A percentile compares a stretch with the other conserved stretches of the same genome.
Evolutionary conservation across 2,113 vertebrate genomes (phyloP).

Genomic region (Saimiri boliviensis): DNA sequence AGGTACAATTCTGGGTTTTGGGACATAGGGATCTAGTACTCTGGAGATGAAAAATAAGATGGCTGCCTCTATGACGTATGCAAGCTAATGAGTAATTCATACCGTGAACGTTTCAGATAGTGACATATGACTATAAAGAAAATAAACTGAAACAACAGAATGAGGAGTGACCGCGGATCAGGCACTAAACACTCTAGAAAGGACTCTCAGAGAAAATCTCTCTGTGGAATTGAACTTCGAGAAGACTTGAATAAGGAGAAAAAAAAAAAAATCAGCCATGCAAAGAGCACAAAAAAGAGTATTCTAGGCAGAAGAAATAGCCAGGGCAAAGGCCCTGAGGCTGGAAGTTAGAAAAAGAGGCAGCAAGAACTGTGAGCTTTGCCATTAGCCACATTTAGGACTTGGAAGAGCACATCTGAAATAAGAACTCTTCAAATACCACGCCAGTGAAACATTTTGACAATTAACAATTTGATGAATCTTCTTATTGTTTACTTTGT

Average conservation of each 20-base stretch:
- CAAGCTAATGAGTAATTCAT: neutral
- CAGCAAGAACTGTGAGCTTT: neutral
- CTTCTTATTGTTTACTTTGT: neutral
- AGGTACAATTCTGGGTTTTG: neutral
- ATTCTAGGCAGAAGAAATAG: conserved; percentile 22
- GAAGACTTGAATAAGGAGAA: neutral
- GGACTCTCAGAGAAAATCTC: neutral
- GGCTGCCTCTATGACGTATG: neutral
- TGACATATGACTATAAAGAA: neutral
- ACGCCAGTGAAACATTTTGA: neutral
- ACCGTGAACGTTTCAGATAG: neutral
- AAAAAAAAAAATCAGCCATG: neutral
- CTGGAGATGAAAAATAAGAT: neutral
- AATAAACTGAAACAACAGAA: neutral
- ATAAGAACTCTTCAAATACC: neutral
- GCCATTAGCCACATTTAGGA: neutral
- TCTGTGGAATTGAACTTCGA: conserved; percentile 18
- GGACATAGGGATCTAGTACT: neutral
- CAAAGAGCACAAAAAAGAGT: neutral
- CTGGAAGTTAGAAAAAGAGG: conserved; percentile 7
- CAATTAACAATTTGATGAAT: neutral
- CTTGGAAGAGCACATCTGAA: neutral
- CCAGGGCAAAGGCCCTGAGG: conserved; percentile 52
- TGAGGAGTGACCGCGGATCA: neutral
- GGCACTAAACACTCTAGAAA: neutral